Evolutionary conservation across 1,140 invertebrate species (phyloP).

Genomic region (Formica exsecta): DNA sequence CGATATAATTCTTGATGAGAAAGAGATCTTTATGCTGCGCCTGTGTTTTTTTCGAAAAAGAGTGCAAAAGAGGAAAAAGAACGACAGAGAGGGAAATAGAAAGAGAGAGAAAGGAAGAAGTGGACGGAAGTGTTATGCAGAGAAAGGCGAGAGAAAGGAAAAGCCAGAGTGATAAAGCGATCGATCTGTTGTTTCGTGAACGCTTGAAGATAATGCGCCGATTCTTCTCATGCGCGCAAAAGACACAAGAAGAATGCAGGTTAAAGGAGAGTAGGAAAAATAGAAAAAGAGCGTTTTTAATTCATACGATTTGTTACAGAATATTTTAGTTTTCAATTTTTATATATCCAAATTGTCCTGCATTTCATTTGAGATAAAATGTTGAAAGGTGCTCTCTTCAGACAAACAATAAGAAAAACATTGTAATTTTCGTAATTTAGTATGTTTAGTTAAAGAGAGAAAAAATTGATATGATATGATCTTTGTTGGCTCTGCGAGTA

Average conservation of each 20-base stretch:
- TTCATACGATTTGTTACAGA: background rate
- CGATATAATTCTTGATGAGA: conserved; percentile 67
- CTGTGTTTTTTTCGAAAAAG: conserved; percentile 16
- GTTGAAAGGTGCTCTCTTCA: background rate
- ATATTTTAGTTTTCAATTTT: background rate
- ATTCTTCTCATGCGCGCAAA: background rate
- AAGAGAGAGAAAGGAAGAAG: conserved; percentile 43
- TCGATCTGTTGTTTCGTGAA: conserved; percentile 23
- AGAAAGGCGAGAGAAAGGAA: conserved; percentile 51
- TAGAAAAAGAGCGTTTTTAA: background rate
- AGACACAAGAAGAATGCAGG: background rate
- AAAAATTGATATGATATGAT: too few relatives aligned
- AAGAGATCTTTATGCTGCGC: conserved; percentile 45
- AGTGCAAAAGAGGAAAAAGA: conserved; percentile 23
- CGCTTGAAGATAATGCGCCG: background rate
- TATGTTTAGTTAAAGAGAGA: too few relatives aligned
- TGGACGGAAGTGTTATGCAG: conserved; percentile 19
- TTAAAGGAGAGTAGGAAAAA: background rate
- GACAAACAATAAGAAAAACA: background rate
- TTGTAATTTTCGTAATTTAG: background rate
- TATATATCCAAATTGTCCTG: background rate
- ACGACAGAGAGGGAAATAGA: background rate
- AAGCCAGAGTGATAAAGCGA: conserved; percentile 8
- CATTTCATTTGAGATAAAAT: background rate
- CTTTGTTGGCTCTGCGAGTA: too few relatives aligned